phyloP scores from a whole-genome alignment of 2,797 vertebrate species.

The Hoplostethus mediterraneus region DNA sequence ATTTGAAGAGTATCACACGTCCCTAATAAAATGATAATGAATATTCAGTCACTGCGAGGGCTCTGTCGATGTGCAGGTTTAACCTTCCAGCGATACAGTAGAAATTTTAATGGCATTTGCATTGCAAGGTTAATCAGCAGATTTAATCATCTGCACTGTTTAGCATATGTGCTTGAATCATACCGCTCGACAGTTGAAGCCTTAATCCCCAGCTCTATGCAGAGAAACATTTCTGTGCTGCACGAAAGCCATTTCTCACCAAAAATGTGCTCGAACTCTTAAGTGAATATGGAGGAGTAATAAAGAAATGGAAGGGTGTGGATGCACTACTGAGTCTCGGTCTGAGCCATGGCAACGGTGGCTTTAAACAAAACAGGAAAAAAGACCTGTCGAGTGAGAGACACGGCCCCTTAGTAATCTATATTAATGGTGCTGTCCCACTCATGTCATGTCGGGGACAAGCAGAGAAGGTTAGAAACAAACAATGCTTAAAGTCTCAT shows the following conservation, averaged over 20 bases:
- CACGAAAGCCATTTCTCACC: constrained; percentile 12
- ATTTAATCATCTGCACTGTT: constrained; percentile 43
- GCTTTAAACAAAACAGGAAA: constrained; percentile 59
- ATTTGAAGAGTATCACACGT: not conserved
- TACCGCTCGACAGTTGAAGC: constrained; percentile 39
- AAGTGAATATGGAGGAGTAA: constrained; percentile 30
- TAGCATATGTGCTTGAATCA: constrained; percentile 28
- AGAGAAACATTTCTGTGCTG: constrained; percentile 25
- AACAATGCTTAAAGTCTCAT: constrained; percentile 77
- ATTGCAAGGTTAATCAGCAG: constrained; percentile 58
- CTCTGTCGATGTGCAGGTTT: constrained; percentile 49
- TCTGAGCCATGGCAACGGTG: constrained; percentile 37
- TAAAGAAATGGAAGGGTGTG: constrained; percentile 9
- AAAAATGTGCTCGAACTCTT: not conserved
- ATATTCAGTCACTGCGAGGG: constrained; percentile 71
- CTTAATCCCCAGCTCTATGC: constrained; percentile 38
- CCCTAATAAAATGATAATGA: constrained; percentile 43
- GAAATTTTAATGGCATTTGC: constrained; percentile 59
- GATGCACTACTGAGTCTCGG: constrained; percentile 8
- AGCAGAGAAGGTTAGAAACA: constrained; percentile 72
- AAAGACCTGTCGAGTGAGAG: constrained; percentile 66
- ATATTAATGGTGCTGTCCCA: constrained; percentile 72
- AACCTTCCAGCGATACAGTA: constrained; percentile 52
- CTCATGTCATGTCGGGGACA: constrained; percentile 70
- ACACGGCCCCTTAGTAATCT: constrained; percentile 73